Conservation (phyloP, 2,113 vertebrate genomes). For the Micromys minutus region DNA sequence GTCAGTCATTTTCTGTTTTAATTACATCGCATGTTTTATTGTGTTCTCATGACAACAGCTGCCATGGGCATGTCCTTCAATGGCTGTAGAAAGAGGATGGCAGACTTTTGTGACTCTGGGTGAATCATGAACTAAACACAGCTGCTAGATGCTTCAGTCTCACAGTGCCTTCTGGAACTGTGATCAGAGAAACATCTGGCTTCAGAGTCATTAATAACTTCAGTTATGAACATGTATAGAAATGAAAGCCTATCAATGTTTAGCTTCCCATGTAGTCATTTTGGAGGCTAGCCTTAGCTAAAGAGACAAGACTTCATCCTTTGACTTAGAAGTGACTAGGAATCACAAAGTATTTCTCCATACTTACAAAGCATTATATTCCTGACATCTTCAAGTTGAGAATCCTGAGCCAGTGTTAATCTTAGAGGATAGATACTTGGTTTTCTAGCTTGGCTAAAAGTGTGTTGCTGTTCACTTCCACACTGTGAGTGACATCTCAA, state of each 20-base stretch:
- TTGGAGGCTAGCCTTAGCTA: not conserved
- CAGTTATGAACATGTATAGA: not conserved
- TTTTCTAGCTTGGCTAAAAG: not conserved
- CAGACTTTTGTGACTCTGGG: not conserved
- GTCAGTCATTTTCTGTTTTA: not conserved
- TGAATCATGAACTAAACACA: constrained; percentile 26
- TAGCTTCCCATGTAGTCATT: not conserved
- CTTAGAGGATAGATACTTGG: not conserved
- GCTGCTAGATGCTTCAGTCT: constrained; percentile 34
- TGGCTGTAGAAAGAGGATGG: not conserved
- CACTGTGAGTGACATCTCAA: constrained; percentile 29
- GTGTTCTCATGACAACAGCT: constrained; percentile 2
- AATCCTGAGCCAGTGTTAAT: not conserved
- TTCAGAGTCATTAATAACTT: not conserved
- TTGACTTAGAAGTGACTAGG: not conserved
- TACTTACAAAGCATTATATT: not conserved
- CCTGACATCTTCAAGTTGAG: not conserved
- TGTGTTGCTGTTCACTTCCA: constrained; percentile 20
- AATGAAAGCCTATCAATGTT: not conserved
- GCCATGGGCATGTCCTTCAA: not conserved
- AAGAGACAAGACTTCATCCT: not conserved
- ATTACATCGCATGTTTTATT: not conserved
- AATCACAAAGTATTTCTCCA: not conserved
- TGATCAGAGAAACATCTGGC: not conserved
- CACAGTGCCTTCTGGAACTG: not conserved